A percentile compares a stretch with the other conserved stretches of the same genome.
Conservation (phyloP, 1,140 invertebrate species). For the Eriocheir sinensis region DNA sequence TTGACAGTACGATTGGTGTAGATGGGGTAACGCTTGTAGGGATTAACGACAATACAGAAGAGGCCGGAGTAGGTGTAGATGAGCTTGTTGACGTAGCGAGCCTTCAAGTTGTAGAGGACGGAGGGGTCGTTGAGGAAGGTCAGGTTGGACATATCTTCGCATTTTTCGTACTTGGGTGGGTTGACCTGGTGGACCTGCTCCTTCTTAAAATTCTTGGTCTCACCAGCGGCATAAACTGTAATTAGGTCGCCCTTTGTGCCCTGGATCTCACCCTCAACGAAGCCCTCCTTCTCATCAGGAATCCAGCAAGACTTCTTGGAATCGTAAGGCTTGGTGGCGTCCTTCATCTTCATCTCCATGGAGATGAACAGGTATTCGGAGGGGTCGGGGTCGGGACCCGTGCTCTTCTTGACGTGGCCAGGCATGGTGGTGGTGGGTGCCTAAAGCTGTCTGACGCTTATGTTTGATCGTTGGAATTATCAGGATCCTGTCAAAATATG, state of each 20-base stretch:
- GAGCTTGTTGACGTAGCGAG: conserved; percentile 83
- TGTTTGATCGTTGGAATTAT: background rate
- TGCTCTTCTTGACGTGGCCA: conserved; percentile 67
- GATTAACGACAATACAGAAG: conserved; percentile 99
- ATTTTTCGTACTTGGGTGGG: conserved; percentile 85
- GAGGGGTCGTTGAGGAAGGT: conserved; percentile 87
- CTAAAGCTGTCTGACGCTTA: conserved; percentile 11
- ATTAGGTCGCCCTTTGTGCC: conserved; percentile 60
- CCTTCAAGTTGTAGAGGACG: conserved; percentile 85
- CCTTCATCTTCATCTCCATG: conserved; percentile 56
- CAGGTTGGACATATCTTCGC: conserved; percentile 85
- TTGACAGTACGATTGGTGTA: conserved; percentile 98
- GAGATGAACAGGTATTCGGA: conserved; percentile 61
- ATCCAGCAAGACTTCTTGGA: conserved; percentile 63
- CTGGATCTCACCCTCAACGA: conserved; percentile 62
- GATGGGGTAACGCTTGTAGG: conserved; percentile 99
- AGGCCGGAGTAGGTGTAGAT: conserved; percentile 98
- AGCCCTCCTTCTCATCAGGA: conserved; percentile 61
- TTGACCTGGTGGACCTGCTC: conserved; percentile 84
- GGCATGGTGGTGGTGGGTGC: conserved; percentile 57
- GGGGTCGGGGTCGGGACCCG: conserved; percentile 66
- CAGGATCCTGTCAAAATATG: background rate
- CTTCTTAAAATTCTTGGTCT: conserved; percentile 81
- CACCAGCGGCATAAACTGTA: conserved; percentile 40
- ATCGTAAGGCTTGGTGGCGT: conserved; percentile 62